Conservation (phyloP, 2,113 vertebrate genomes). For the Chloebia gouldiae region DNA sequence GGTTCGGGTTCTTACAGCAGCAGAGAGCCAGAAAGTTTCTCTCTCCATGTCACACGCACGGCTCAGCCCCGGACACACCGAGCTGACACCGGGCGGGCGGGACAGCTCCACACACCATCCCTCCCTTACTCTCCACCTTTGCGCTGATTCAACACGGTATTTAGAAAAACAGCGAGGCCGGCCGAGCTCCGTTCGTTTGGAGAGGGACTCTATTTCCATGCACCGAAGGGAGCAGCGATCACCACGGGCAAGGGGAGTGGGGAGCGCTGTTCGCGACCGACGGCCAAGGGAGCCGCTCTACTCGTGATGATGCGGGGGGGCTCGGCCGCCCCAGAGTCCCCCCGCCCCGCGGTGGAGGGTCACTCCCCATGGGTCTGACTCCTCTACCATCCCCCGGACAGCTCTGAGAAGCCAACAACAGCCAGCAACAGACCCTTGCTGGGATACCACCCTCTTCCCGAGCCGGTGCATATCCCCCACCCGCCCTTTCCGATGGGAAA, state of each 20-base stretch:
- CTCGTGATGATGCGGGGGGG: neutral
- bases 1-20: neutral
- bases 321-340: neutral
- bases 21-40: constrained; percentile 17
- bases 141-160: neutral
- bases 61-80: neutral
- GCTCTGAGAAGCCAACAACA: neutral
- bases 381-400: neutral
- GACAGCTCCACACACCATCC: neutral
- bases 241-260: too few species aligned
- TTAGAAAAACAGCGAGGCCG: neutral
- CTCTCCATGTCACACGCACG: neutral
- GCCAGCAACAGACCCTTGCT: neutral
- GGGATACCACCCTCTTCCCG: neutral
- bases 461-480: neutral
- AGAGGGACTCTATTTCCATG: neutral
- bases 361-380: neutral
- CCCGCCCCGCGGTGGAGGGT: neutral
- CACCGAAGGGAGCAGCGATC: neutral
- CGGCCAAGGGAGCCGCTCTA: neutral
- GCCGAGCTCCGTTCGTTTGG: too few species aligned
- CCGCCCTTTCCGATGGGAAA: neutral
- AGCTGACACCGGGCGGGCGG: neutral
- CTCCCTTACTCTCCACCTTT: neutral
- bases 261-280: neutral